phyloP scores from a whole-genome alignment of 2,888 invertebrate genomes.

The Nebria salina region DNA sequence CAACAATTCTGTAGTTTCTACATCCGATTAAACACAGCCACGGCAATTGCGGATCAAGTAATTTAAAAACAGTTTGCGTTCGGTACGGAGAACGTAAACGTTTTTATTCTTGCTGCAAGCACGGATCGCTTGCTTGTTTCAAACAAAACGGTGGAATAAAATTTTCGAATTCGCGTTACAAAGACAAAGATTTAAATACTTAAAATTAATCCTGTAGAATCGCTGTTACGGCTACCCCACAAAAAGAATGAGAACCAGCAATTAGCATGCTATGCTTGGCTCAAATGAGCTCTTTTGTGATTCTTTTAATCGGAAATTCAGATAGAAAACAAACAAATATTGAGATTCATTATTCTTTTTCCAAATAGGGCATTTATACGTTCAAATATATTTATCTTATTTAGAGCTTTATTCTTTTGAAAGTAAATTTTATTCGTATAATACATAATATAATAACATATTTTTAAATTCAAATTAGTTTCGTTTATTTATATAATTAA shows the following conservation, averaged over 20 bases:
- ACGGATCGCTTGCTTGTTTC: slow-evolving; percentile 24
- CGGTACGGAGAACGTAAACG: slow-evolving; percentile 10
- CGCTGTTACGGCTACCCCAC: slow-evolving; percentile 18
- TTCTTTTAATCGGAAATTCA: neutral
- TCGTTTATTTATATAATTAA: too few species aligned
- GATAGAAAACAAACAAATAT: neutral
- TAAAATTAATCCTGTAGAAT: slow-evolving; percentile 40
- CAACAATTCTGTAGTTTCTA: slow-evolving; percentile 16
- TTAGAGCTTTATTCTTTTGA: too few species aligned
- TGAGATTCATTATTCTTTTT: neutral
- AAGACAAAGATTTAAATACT: slow-evolving; percentile 42
- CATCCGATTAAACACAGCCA: slow-evolving; percentile 26
- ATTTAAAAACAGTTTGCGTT: slow-evolving; percentile 41
- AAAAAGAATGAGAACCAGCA: slow-evolving; percentile 33
- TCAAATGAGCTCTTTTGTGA: too few species aligned
- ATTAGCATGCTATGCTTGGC: slow-evolving; percentile 18
- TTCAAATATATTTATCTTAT: too few species aligned
- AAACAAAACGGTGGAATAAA: slow-evolving; percentile 33
- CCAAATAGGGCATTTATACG: too few species aligned
- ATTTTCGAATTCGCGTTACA: slow-evolving; percentile 34
- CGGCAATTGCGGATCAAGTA: slow-evolving; percentile 17
- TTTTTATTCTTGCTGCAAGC: slow-evolving; percentile 28
- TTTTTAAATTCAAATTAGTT: too few species aligned
- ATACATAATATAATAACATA: too few species aligned
- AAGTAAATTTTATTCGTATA: too few species aligned